Evolutionary conservation across 2,888 invertebrate genomes (phyloP).

Genomic region (Drosophila borborema): DNA sequence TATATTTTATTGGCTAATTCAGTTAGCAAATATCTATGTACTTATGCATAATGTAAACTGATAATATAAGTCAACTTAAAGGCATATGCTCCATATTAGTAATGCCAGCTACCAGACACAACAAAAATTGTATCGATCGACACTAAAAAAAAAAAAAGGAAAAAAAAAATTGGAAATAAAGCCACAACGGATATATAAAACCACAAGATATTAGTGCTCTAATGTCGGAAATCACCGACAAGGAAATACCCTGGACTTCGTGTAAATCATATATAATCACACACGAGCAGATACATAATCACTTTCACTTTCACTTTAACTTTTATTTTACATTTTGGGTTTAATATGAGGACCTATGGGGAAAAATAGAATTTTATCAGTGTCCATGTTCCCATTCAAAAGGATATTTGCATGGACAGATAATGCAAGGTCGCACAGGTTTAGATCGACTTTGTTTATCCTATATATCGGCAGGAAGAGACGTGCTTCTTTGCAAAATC

Average conservation of each 20-base stretch:
- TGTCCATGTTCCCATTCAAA: too few relatives aligned
- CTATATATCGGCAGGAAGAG: too few relatives aligned
- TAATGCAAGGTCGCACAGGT: too few relatives aligned
- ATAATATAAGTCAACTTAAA: slow-evolving; percentile 10
- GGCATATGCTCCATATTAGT: not conserved
- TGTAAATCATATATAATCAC: too few relatives aligned
- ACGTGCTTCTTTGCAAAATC: too few relatives aligned
- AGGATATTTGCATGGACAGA: too few relatives aligned
- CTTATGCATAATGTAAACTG: slow-evolving; percentile 12
- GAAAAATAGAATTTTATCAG: too few relatives aligned
- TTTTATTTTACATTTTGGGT: not conserved
- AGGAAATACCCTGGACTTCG: not conserved
- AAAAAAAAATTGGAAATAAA: not conserved
- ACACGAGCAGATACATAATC: not conserved
- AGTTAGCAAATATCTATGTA: slow-evolving; percentile 10
- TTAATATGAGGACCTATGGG: not conserved
- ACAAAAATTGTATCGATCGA: slow-evolving; percentile 3
- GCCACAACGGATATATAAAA: slow-evolving; percentile 1
- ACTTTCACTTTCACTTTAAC: not conserved
- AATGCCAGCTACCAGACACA: slow-evolving; percentile 3
- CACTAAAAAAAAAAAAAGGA: not conserved
- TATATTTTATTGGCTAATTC: slow-evolving; percentile 10
- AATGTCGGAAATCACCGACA: slow-evolving; percentile 1
- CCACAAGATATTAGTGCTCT: not conserved
- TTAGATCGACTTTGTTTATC: too few relatives aligned